phyloP scores from a whole-genome alignment of 2,888 invertebrate genomes.

The Andrena bucephala region DNA sequence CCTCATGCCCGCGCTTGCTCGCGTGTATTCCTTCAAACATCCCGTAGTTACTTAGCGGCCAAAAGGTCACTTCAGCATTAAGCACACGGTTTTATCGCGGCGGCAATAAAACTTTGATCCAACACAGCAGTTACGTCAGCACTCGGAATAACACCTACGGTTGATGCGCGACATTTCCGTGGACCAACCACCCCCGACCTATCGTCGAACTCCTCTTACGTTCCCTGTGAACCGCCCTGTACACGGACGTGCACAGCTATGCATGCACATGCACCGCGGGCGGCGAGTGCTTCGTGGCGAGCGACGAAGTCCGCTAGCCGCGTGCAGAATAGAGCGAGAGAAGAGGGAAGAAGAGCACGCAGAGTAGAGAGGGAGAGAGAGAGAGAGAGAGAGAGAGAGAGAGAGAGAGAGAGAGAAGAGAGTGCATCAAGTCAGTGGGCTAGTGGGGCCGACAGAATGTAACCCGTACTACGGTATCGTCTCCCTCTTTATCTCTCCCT shows the following conservation, averaged over 20 bases:
- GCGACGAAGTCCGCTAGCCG: slow-evolving; percentile 57
- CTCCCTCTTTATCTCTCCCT: slow-evolving; percentile 57
- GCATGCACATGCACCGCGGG: slow-evolving; percentile 32
- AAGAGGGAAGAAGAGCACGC: slow-evolving; percentile 52
- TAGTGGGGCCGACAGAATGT: slow-evolving; percentile 80
- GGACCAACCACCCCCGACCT: not conserved
- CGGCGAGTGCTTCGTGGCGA: slow-evolving; percentile 42
- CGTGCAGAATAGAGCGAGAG: slow-evolving; percentile 53
- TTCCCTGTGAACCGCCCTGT: slow-evolving; percentile 12
- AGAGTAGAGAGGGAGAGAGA: slow-evolving; percentile 32
- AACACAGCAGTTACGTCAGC: not conserved
- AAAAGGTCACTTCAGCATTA: slow-evolving; percentile 1
- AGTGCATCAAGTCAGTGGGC: slow-evolving; percentile 79
- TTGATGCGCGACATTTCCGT: not conserved
- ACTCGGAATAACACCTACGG: not conserved
- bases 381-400: slow-evolving; percentile 45
- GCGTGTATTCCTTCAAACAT: not conserved
- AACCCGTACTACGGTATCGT: slow-evolving; percentile 73
- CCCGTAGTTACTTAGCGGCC: not conserved
- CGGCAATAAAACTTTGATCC: slow-evolving; percentile 3
- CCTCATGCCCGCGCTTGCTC: too few relatives aligned
- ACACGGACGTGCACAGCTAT: slow-evolving; percentile 10
- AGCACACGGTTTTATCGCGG: not conserved
- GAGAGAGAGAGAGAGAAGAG: slow-evolving; percentile 50
- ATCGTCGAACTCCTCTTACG: not conserved